Percentiles rank a stretch among this genome's conserved stretches.
Evolutionary conservation across 1,140 invertebrate species (phyloP).

Genomic region (Sminthurides bifidus): DNA sequence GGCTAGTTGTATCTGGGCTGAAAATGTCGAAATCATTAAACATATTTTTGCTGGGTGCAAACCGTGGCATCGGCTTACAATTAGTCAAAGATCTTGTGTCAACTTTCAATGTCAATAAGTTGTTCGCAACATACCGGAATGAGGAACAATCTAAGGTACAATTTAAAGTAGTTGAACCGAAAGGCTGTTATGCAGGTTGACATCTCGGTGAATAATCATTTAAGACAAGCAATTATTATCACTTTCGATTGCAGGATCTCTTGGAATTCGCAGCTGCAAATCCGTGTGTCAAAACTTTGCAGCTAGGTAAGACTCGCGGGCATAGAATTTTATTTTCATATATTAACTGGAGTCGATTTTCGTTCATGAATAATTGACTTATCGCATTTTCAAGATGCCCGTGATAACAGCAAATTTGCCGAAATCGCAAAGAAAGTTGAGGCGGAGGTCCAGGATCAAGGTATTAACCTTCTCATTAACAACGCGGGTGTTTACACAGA

Average conservation of each 20-base stretch:
- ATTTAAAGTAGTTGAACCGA: slow-evolving; percentile 15
- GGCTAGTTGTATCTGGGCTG: not conserved
- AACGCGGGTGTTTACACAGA: slow-evolving; percentile 16
- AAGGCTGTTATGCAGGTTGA: not conserved
- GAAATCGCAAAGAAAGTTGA: slow-evolving; percentile 5
- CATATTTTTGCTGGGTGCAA: slow-evolving; percentile 74
- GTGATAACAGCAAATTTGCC: slow-evolving; percentile 10
- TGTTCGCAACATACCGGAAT: slow-evolving; percentile 64
- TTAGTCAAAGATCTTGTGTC: slow-evolving; percentile 55
- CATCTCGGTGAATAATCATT: not conserved
- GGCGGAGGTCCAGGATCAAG: slow-evolving; percentile 3
- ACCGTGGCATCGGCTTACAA: slow-evolving; percentile 73
- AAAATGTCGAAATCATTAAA: slow-evolving; percentile 48
- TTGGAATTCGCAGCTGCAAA: slow-evolving; percentile 10
- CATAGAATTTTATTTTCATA: not conserved
- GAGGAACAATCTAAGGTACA: slow-evolving; percentile 49
- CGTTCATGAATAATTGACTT: not conserved
- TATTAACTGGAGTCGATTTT: not conserved
- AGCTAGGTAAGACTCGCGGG: slow-evolving; percentile 4
- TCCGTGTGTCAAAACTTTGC: not conserved
- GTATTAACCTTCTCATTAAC: slow-evolving; percentile 22
- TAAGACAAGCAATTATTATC: not conserved
- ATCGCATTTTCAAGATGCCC: slow-evolving; percentile 6
- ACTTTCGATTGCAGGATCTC: slow-evolving; percentile 16
- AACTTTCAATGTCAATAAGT: slow-evolving; percentile 40